Evolutionary conservation across 2,888 invertebrate species (phyloP).

Genomic region (Drosophila testacea): DNA sequence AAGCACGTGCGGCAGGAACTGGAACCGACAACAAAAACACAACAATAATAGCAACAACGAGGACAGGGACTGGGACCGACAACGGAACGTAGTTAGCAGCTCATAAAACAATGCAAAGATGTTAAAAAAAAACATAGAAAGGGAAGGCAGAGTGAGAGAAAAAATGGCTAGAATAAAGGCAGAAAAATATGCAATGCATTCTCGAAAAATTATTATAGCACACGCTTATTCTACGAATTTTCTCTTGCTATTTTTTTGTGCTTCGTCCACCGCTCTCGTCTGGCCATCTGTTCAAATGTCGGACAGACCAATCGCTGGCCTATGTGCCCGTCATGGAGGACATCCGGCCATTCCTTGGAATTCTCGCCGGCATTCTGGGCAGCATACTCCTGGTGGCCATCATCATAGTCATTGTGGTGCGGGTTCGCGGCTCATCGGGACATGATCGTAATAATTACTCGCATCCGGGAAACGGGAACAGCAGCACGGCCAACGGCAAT

Average conservation of each 20-base stretch:
- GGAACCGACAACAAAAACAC: slow-evolving; percentile 54
- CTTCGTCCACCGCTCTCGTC: background rate
- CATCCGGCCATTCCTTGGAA: slow-evolving; percentile 87
- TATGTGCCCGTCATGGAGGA: slow-evolving; percentile 86
- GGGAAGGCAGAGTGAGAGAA: background rate
- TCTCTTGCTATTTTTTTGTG: slow-evolving; percentile 16
- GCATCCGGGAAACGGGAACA: slow-evolving; percentile 78
- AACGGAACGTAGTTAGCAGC: slow-evolving; percentile 76
- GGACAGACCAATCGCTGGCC: slow-evolving; percentile 83
- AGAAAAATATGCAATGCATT: slow-evolving; percentile 47
- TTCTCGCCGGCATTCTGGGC: slow-evolving; percentile 86
- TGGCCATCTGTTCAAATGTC: background rate
- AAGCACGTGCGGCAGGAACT: slow-evolving; percentile 67
- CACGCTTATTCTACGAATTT: slow-evolving; percentile 41
- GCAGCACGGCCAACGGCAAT: slow-evolving; percentile 68
- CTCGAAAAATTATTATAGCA: slow-evolving; percentile 48
- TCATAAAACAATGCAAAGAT: slow-evolving; percentile 75
- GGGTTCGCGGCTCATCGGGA: slow-evolving; percentile 85
- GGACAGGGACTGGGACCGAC: slow-evolving; percentile 31
- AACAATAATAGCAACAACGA: slow-evolving; percentile 50
- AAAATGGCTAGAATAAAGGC: slow-evolving; percentile 26
- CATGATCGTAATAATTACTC: slow-evolving; percentile 85
- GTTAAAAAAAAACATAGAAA: slow-evolving; percentile 22
- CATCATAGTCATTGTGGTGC: slow-evolving; percentile 86
- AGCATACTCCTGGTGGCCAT: slow-evolving; percentile 86